These are phyloP conservation scores for Mizuhopecten yessoensis DNA, from an alignment of 1,140 invertebrate species.

Conservation along the genomic window DNA sequence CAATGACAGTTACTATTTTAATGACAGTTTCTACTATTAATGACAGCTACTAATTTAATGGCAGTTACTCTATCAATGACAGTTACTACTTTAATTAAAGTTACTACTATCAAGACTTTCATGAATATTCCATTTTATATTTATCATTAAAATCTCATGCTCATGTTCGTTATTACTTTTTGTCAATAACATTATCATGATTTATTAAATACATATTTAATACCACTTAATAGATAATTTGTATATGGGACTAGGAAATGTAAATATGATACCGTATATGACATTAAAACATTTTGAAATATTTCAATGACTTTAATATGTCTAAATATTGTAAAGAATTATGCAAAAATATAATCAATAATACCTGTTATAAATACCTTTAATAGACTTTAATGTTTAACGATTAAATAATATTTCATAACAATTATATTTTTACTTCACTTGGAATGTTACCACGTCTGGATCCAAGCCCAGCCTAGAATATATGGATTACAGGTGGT, in stretches of 20 bases:
- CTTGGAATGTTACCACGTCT: not conserved
- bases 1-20: too few relatives aligned
- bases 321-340: not conserved
- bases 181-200: too few relatives aligned
- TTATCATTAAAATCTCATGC: too few relatives aligned
- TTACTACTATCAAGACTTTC: too few relatives aligned
- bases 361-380: not conserved
- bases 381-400: not conserved
- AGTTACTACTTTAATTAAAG: too few relatives aligned
- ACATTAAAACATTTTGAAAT: not conserved
- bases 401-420: not conserved
- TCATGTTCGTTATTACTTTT: too few relatives aligned
- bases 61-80: too few relatives aligned
- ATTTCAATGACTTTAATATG: not conserved
- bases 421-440: not conserved
- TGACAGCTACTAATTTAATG: too few relatives aligned
- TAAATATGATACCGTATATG: not conserved
- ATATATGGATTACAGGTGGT: not conserved
- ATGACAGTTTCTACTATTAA: too few relatives aligned
- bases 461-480: not conserved
- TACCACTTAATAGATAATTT: not conserved
- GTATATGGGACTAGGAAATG: conserved; percentile 15
- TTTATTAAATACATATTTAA: not conserved
- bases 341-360: conserved; percentile 10
- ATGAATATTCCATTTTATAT: too few relatives aligned